Evolutionary conservation across 2,888 invertebrate species (phyloP).

Genomic region (Athripsodes cinereus): DNA sequence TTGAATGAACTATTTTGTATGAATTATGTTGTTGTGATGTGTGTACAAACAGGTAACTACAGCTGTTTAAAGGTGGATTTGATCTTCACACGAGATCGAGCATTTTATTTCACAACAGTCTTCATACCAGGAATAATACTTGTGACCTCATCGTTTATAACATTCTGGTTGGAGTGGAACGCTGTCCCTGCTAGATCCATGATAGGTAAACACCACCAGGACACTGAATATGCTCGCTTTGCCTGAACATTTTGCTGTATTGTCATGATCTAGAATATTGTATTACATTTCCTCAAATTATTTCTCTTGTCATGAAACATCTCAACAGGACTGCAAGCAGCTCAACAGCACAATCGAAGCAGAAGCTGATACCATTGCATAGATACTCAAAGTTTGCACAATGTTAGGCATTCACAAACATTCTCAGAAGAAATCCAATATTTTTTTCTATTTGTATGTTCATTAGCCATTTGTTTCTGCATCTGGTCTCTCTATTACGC

Average conservation of each 20-base stretch:
- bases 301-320: slow-evolving; percentile 4
- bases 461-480: too few relatives aligned
- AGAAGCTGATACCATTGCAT: not conserved
- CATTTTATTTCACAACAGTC: slow-evolving; percentile 87
- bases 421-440: too few relatives aligned
- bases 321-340: not conserved
- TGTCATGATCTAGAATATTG: slow-evolving; percentile 9
- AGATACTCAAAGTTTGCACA: too few relatives aligned
- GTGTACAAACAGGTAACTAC: slow-evolving; percentile 65
- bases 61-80: slow-evolving; percentile 83
- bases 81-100: slow-evolving; percentile 82
- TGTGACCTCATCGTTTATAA: slow-evolving; percentile 81
- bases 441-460: too few relatives aligned
- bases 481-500: too few relatives aligned
- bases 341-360: not conserved
- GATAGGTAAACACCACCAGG: slow-evolving; percentile 58
- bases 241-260: slow-evolving; percentile 16
- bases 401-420: too few relatives aligned
- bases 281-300: slow-evolving; percentile 31
- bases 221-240: slow-evolving; percentile 1
- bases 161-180: slow-evolving; percentile 89
- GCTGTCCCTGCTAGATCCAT: slow-evolving; percentile 84
- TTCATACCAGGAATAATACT: slow-evolving; percentile 87
- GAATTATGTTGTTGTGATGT: too few relatives aligned
- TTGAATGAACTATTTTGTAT: too few relatives aligned